Base-by-base conservation (phyloP, 1,140 invertebrate genomes). In the Macrocentrus cingulum region DNA sequence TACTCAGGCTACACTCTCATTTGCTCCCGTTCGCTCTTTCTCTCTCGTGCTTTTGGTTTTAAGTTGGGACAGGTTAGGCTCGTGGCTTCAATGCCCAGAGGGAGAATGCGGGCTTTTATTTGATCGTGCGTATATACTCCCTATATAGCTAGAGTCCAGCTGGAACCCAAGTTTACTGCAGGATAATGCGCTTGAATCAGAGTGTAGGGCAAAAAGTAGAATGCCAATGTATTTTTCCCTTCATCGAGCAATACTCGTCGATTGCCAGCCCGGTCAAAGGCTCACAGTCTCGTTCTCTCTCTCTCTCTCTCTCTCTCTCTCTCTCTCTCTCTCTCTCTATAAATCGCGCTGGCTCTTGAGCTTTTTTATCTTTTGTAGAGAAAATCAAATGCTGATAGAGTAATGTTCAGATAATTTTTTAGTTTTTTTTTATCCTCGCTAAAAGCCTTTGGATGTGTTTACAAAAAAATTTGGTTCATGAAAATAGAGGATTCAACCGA, bases 51-150 rank as follows among this genome's bases (percentile, higher is more conserved):
- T 61, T 66, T 65, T 64, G 67, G 68, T 62, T 63, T 64, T 59
- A 66, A 63, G 66, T 72, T 72, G 71, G 60, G 69, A 66, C 69
- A 75, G 74, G 74, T 75, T 76, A 74, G 72, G 72, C 71, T 74
- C 69, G 74, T 75, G 72, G 72, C 70, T 74, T 76, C 74, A 76
- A 76, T 76, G 75, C 75, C 74, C n/a, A n/a, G 71, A 69, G 69
- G 49, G 66, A 75, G 75, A 74, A 73, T 67, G 69, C 59, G 67
- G 60, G 65, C 67, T 70, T 74, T 74, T 75, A 75, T 75, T 74
- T 74, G 71, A 74, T 74, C 70, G 72, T 55, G 66, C 55, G 19
- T 29, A 11, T 18, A 11, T 51, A 19, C 19, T 8, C 49, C 22
- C 25, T 36, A 9, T 51, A 18, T 34, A 16, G n/a, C n/a, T 51